Evolutionary conservation across 2,888 invertebrate species (phyloP).

Genomic region (Synanthedon andrenaeformis): DNA sequence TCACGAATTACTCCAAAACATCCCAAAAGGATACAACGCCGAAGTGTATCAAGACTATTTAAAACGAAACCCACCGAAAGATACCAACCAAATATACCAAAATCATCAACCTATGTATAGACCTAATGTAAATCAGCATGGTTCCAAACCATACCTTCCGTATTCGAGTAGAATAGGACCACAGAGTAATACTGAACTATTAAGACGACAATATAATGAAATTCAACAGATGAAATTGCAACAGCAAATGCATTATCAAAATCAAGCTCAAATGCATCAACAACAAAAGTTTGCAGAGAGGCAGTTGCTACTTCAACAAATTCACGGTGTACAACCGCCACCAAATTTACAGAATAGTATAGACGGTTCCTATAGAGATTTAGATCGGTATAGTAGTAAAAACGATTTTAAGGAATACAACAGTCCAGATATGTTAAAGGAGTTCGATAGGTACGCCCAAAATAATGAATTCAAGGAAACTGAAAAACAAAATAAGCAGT

Average conservation of each 20-base stretch:
- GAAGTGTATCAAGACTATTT: constrained; percentile 70
- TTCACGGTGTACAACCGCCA: constrained; percentile 66
- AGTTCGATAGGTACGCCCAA: constrained; percentile 45
- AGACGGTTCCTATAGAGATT: constrained; percentile 56
- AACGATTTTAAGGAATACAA: constrained; percentile 54
- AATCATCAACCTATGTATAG: constrained; percentile 63
- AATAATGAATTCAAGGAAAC: constrained; percentile 52
- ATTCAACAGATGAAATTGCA: constrained; percentile 75
- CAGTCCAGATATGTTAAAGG: constrained; percentile 52
- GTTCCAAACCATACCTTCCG: constrained; percentile 62
- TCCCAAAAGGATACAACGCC: constrained; percentile 68
- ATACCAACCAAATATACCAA: constrained; percentile 69
- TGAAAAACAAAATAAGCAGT: constrained; percentile 47
- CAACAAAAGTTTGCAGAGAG: constrained; percentile 75
- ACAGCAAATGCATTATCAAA: constrained; percentile 73
- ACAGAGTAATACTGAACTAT: constrained; percentile 71
- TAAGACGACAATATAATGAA: constrained; percentile 73
- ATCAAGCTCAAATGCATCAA: constrained; percentile 73
- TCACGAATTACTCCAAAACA: constrained; percentile 53
- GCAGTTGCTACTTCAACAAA: constrained; percentile 72
- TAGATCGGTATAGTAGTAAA: constrained; percentile 58
- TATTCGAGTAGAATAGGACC: constrained; percentile 64
- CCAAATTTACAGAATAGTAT: constrained; percentile 63
- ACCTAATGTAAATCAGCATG: constrained; percentile 57
- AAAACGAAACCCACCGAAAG: constrained; percentile 70